Percentiles rank a stretch among this genome's conserved stretches.
Conservation (phyloP, 2,113 vertebrate species). For the Heliornis fulica region DNA sequence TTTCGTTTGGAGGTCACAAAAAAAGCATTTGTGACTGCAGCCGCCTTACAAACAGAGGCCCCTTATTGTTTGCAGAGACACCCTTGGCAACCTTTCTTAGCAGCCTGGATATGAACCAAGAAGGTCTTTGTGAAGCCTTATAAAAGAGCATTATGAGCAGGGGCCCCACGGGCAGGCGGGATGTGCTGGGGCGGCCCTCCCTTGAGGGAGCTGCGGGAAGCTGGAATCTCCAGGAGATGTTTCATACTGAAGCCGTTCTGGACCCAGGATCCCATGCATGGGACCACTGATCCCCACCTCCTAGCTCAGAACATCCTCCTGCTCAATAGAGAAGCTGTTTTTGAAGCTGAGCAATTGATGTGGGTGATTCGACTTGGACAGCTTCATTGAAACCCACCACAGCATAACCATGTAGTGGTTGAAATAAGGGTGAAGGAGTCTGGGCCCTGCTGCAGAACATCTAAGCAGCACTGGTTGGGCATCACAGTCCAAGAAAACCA, state of each 20-base stretch:
- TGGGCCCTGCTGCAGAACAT: neutral
- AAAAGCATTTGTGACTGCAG: neutral
- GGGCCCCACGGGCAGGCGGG: neutral
- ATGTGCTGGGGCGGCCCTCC: neutral
- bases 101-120: constrained; percentile 52
- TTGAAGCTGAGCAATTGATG: neutral
- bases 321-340: neutral
- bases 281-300: neutral
- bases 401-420: neutral
- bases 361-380: neutral
- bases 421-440: neutral
- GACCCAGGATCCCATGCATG: neutral
- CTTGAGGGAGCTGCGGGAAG: neutral
- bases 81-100: constrained; percentile 42
- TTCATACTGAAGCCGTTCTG: neutral
- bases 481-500: neutral
- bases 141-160: constrained; percentile 42
- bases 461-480: neutral
- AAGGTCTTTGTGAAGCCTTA: constrained; percentile 56
- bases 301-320: neutral
- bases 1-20: constrained; percentile 32
- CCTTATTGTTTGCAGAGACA: constrained; percentile 49
- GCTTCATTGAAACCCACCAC: neutral
- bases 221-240: neutral
- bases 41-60: constrained; percentile 33